Evolutionary conservation across 2,797 vertebrate species (phyloP).

Genomic region (Heteromormyrus szaboi): DNA sequence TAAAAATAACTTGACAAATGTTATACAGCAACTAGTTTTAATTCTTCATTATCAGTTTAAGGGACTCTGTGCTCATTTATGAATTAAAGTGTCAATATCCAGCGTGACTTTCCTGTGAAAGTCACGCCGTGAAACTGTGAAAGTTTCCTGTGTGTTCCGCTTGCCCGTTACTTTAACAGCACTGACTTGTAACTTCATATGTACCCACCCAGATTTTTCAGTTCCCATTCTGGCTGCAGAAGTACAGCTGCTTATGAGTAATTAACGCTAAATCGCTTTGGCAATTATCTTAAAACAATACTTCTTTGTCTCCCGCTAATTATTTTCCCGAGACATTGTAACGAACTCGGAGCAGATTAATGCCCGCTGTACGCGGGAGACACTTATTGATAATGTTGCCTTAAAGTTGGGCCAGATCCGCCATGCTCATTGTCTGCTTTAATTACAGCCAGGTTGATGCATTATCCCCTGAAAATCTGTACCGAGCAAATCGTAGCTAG

Average conservation of each 20-base stretch:
- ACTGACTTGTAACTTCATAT: background rate
- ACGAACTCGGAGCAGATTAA: conserved; percentile 64
- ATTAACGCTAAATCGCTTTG: conserved; percentile 50
- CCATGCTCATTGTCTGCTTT: conserved; percentile 49
- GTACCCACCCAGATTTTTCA: background rate
- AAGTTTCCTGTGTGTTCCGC: background rate
- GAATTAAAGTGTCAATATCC: no score
- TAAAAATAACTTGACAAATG: background rate
- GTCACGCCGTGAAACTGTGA: no score
- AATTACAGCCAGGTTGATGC: conserved; percentile 58
- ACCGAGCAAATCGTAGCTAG: conserved; percentile 32
- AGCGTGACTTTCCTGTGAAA: background rate
- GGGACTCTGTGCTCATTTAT: background rate
- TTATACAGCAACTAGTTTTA: background rate
- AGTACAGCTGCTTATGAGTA: conserved; percentile 39
- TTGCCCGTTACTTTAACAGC: background rate
- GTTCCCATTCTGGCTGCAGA: conserved; percentile 30
- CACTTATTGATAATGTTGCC: conserved; percentile 58
- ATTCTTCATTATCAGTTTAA: background rate
- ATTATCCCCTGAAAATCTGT: conserved; percentile 39
- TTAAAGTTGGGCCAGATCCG: conserved; percentile 52
- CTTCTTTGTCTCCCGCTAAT: conserved; percentile 53
- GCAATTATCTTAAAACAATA: conserved; percentile 58
- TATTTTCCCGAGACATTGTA: conserved; percentile 56
- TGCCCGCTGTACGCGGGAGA: conserved; percentile 43